A percentile compares a stretch with the other conserved stretches of the same genome.
phyloP scores from a whole-genome alignment of 2,888 invertebrate species.

The Pristionchus exspectatus region DNA sequence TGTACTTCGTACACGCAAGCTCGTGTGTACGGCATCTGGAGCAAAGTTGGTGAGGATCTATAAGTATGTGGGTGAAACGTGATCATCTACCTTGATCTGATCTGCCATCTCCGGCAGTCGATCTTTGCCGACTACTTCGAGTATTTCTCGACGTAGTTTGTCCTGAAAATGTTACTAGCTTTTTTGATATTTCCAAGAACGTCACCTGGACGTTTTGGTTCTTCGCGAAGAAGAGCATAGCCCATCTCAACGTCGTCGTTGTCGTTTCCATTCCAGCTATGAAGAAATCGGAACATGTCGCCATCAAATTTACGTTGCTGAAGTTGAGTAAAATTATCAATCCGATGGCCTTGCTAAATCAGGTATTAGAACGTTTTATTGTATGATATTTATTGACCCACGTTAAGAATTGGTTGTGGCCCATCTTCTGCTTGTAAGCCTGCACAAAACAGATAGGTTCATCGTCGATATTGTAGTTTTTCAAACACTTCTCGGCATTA shows the following conservation, averaged over 20 bases:
- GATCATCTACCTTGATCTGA: neutral
- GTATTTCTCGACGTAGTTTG: neutral
- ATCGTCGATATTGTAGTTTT: neutral
- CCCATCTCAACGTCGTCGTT: conserved; percentile 34
- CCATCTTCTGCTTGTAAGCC: conserved; percentile 35
- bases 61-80: neutral
- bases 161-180: too few relatives aligned
- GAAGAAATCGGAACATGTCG: conserved; percentile 14
- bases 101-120: neutral
- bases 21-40: neutral
- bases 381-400: neutral
- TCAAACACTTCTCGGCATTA: neutral
- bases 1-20: neutral
- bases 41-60: neutral
- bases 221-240: neutral
- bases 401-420: neutral
- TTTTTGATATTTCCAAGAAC: too few relatives aligned
- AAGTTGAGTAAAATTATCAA: neutral
- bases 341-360: too few relatives aligned
- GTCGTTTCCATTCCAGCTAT: conserved; percentile 27
- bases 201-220: neutral
- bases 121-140: neutral
- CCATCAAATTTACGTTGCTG: neutral
- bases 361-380: too few relatives aligned
- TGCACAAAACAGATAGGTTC: conserved; percentile 46